Evolutionary conservation across 1,140 invertebrate species (phyloP), one percentile per base, ranked within the genome.

Genomic region (Lepeophtheirus salmonis): DNA sequence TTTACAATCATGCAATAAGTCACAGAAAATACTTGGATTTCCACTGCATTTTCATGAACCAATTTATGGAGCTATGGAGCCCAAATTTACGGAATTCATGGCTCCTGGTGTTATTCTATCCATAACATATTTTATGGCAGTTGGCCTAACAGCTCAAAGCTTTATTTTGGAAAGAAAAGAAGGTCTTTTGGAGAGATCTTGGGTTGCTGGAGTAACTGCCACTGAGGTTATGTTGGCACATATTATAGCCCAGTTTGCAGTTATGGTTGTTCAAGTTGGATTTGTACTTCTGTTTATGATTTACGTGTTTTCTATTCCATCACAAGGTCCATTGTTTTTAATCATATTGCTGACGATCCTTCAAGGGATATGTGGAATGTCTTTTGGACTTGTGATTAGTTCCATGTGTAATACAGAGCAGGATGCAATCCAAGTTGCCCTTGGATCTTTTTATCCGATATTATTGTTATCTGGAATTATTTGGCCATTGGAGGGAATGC

Each of bases 401-500:
- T 83, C 83, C 23, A 72, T 83, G 1, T 89, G 87, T 68, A 84
- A 89, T 17, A 86, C 83, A 4, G 90, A 97, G 72, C 79, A 85
- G 60, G 88, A 85, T 4, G 89, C 90, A 0, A 94, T 91, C 0
- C 92, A 94, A 69, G 71, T 92, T 63, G 86, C 89, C 0, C 77
- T 96, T 68, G 90, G 90, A 2, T 88, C 84, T 2, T 94, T 97
- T 69, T 79, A 95, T 63, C 90, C 90, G 0, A 89, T 89, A 67
- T 79, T 96, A 12, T 78, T 92, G 74, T 70, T 92, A 1, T 18
- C 70, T 86, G 87, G 87, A 64, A 79, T 85, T n/a, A 75, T 92
- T 16, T 94, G 89, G 89, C 89, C 89, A 0, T 64, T 88, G n/a
- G 84, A 92, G 77, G 81, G 89, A 26, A 95, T 96, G 85, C 89